phyloP scores from a whole-genome alignment of 2,113 vertebrate species.

The Mohoua ochrocephala region DNA sequence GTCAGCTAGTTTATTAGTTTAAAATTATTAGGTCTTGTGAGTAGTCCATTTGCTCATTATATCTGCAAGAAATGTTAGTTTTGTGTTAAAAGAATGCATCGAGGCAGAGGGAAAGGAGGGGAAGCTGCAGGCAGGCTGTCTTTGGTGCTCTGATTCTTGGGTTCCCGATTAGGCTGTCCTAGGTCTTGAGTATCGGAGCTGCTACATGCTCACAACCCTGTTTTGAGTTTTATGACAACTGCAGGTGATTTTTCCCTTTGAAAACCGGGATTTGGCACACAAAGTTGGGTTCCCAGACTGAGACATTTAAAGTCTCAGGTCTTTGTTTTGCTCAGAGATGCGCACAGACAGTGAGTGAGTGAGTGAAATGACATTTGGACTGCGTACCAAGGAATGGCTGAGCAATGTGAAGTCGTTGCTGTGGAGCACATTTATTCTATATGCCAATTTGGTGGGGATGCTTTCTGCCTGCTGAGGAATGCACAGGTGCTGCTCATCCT shows the following conservation, averaged over 20 bases:
- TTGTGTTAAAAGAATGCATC: background rate
- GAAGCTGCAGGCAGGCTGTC: background rate
- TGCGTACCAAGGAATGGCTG: background rate
- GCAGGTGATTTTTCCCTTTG: background rate
- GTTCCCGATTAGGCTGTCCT: background rate
- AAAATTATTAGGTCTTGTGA: background rate
- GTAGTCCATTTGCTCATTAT: background rate
- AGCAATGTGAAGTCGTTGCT: background rate
- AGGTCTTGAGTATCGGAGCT: background rate
- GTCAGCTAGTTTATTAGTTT: background rate
- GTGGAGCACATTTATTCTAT: background rate
- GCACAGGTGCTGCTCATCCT: background rate
- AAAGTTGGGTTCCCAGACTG: background rate
- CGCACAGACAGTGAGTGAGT: background rate
- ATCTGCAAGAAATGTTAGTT: background rate
- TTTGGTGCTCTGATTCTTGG: background rate
- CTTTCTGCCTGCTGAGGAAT: background rate
- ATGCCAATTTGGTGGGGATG: background rate
- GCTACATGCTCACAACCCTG: background rate
- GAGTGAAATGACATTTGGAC: background rate
- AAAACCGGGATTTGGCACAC: background rate
- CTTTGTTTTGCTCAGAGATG: background rate
- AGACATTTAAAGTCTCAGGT: background rate
- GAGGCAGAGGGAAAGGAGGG: background rate
- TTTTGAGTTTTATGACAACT: background rate